Conservation (phyloP, 2,797 vertebrate genomes). For the Sebastes taczanowskii region DNA sequence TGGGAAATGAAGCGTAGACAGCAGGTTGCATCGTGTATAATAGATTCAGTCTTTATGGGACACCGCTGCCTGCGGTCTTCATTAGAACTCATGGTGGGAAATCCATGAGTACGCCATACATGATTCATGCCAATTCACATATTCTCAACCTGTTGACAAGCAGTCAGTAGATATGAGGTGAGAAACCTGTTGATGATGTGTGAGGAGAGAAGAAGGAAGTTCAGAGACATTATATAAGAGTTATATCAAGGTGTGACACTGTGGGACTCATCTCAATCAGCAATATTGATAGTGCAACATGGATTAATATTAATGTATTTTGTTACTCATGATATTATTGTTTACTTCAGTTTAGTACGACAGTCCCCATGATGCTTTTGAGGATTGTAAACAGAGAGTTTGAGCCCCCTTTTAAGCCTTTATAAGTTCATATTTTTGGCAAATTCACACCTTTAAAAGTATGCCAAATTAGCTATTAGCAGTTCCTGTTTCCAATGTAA, state of each 20-base stretch:
- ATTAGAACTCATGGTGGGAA: not conserved
- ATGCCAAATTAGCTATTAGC: not conserved
- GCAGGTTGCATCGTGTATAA: slow-evolving; percentile 20
- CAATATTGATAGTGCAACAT: not conserved
- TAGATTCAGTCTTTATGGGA: slow-evolving; percentile 15
- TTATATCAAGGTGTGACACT: too few relatives aligned
- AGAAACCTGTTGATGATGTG: not conserved
- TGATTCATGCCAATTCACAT: slow-evolving; percentile 9
- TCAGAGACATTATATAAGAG: too few relatives aligned
- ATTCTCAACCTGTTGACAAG: slow-evolving; percentile 16
- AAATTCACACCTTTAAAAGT: not conserved
- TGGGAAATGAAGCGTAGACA: slow-evolving; percentile 18
- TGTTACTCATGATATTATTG: not conserved
- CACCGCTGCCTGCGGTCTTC: not conserved
- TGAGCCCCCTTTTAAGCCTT: not conserved
- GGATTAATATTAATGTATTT: not conserved
- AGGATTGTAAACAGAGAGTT: not conserved
- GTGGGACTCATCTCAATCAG: too few relatives aligned
- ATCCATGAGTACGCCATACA: not conserved
- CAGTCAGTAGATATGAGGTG: not conserved
- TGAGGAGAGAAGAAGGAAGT: not conserved
- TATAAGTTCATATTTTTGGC: not conserved
- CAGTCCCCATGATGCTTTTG: too few relatives aligned
- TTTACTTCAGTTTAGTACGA: too few relatives aligned
- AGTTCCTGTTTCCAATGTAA: not conserved